A percentile compares a stretch with the other conserved stretches of the same genome.
Evolutionary conservation across 2,888 invertebrate species (phyloP).

Genomic region (Alentia gelatinosa): DNA sequence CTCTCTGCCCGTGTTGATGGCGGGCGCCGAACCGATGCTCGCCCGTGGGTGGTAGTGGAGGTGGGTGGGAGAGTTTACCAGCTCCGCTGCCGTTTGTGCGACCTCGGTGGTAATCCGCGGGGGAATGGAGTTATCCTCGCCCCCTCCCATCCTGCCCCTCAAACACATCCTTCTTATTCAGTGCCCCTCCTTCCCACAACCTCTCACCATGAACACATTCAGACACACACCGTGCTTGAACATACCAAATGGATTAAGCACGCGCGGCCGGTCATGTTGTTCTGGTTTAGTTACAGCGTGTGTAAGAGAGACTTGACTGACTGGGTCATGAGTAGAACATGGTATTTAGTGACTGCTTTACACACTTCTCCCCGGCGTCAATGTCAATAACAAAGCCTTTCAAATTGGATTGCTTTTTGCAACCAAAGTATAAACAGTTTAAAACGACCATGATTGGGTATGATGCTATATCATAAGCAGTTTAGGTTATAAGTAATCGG

Average conservation of each 20-base stretch:
- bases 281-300: neutral
- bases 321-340: neutral
- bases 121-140: neutral
- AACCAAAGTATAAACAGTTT: too few species aligned
- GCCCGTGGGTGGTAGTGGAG: neutral
- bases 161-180: neutral
- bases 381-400: too few species aligned
- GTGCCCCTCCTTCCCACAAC: neutral
- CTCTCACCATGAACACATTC: neutral
- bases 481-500: too few species aligned
- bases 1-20: neutral
- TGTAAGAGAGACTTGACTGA: neutral
- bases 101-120: too few species aligned
- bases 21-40: too few species aligned
- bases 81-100: neutral
- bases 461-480: too few species aligned
- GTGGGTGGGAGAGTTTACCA: neutral
- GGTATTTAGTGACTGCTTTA: too few species aligned
- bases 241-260: conserved; percentile 3
- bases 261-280: neutral
- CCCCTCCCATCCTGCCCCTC: neutral
- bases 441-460: too few species aligned
- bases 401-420: too few species aligned
- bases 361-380: too few species aligned
- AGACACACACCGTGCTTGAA: neutral